Evolutionary conservation across 2,797 vertebrate genomes (phyloP).

Genomic region (Sebastes miniatus): DNA sequence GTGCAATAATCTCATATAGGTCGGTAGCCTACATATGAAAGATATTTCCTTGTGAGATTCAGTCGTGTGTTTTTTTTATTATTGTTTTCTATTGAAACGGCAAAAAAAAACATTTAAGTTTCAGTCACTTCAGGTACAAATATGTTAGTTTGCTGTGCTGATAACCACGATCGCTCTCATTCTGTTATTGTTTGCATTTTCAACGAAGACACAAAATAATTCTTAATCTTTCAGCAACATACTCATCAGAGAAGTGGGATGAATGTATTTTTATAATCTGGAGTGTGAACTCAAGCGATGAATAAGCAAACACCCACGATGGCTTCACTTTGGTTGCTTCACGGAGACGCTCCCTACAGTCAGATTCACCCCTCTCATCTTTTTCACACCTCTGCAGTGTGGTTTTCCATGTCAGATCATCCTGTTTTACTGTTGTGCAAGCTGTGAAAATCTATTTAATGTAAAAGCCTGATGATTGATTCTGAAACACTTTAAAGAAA

Average conservation of each 20-base stretch:
- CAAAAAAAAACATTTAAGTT: background rate
- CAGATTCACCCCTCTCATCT: background rate
- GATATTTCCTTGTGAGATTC: background rate
- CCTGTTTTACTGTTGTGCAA: background rate
- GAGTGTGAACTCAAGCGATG: background rate
- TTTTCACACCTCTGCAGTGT: background rate
- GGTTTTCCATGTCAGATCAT: background rate
- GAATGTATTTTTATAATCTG: background rate
- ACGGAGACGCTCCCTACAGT: background rate
- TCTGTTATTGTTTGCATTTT: background rate
- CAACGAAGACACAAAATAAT: background rate
- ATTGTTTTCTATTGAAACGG: background rate
- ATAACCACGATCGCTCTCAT: background rate
- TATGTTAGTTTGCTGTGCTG: background rate
- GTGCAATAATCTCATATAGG: background rate
- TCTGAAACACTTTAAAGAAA: background rate
- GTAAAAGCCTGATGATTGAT: background rate
- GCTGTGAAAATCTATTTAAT: background rate
- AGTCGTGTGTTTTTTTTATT: accelerated
- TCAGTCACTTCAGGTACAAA: background rate
- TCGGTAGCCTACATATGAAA: background rate
- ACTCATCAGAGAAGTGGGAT: background rate
- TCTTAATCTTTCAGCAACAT: background rate
- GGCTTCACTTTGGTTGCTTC: background rate
- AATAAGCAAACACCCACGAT: background rate